Evolutionary conservation across 1,140 invertebrate genomes (phyloP), one percentile per base, ranked within the genome.

Genomic region (Dolichoris vasculosae): DNA sequence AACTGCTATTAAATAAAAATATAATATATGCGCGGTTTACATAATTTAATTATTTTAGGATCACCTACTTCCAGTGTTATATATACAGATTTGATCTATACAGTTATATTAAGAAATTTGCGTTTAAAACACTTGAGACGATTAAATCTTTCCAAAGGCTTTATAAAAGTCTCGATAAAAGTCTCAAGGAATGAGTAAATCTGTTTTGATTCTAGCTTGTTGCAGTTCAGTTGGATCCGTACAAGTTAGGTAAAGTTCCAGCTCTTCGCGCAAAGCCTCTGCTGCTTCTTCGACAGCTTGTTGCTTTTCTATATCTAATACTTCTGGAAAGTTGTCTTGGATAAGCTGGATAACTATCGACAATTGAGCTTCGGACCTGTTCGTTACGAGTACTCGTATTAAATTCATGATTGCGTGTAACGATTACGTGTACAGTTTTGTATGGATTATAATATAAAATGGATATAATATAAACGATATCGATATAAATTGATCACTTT

Each of bases 201-300:
- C 92, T 3, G 91, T 88, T 63, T 86, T 90, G 40, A 91, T 83
- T 82, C 88, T 89, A 0, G 91, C 92, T 71, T 88, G 88, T 64
- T 92, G 90, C 81, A 90, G 86, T 13, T 90, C 84, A 11, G 83
- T 73, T 8, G 77, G 43, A 55, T 87, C 87, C 17, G 84, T 83
- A 30, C 87, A 88, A 32, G 80, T 76, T 3, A 91, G 87, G 86
- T 91, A 89, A 11, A 91, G 83, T 64, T 91, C 84, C 38, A 93
- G 83, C 82, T 93, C 92, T 9, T 87, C 73, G 35, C 89, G 69
- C 11, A 93, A 85, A 75, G 87, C 87, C 46, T 85, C 86, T 7
- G 90, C 90, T 63, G 91, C 90, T 17, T 88, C 81, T 0, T 87
- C 11, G 17, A 84, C 55, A 30, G 78, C 71, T n/a, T 89, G 80